A percentile compares a stretch with the other conserved stretches of the same genome.
phyloP scores from a whole-genome alignment of 2,888 invertebrate genomes.

The Leucophora obtusa region DNA sequence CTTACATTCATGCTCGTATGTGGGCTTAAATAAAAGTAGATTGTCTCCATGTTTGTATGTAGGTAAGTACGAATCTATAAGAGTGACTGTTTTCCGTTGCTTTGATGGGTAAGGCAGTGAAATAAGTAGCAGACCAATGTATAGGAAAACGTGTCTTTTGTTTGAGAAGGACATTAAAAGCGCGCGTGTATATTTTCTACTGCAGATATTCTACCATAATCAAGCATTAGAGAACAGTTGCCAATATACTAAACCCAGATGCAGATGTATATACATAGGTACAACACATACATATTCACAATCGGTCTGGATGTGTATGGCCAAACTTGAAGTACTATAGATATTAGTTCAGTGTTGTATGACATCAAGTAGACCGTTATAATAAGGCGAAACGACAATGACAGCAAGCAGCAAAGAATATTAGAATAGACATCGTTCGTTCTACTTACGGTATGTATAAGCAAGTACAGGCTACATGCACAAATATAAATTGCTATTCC shows the following conservation, averaged over 20 bases:
- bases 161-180: constrained; percentile 64
- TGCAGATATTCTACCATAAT: constrained; percentile 53
- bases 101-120: constrained; percentile 31
- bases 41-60: constrained; percentile 54
- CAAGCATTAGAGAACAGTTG: constrained; percentile 48
- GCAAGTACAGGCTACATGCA: not conserved
- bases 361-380: constrained; percentile 57
- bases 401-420: constrained; percentile 34
- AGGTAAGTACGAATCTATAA: constrained; percentile 14
- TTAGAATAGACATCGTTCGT: constrained; percentile 36
- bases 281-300: constrained; percentile 52
- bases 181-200: constrained; percentile 57
- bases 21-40: constrained; percentile 23
- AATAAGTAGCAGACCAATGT: constrained; percentile 34
- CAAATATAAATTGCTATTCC: not conserved
- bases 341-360: constrained; percentile 51
- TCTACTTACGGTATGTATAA: constrained; percentile 17
- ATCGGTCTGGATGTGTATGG: constrained; percentile 10
- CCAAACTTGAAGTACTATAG: constrained; percentile 22
- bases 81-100: constrained; percentile 20
- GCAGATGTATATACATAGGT: constrained; percentile 35
- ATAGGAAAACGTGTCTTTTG: constrained; percentile 61
- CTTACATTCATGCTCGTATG: not conserved
- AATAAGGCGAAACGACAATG: constrained; percentile 59
- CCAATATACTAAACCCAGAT: constrained; percentile 37